phyloP scores from a whole-genome alignment of 1,140 invertebrate species.

The Latrodectus geometricus region DNA sequence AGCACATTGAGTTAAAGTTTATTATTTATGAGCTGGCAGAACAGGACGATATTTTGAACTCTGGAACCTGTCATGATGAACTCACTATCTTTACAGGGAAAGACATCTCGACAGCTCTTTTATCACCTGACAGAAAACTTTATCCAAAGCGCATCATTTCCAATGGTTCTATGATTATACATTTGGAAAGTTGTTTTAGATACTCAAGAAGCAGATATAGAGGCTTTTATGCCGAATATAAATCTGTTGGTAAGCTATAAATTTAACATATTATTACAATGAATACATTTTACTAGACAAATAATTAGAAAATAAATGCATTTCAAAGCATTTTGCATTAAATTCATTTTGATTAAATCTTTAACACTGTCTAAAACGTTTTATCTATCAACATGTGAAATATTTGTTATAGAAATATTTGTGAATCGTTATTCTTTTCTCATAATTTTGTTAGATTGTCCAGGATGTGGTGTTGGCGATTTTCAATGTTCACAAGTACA shows the following conservation, averaged over 20 bases:
- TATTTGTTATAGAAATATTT: no score
- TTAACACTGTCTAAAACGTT: no score
- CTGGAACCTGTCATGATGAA: conserved; percentile 61
- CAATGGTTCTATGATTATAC: conserved; percentile 63
- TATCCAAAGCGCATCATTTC: conserved; percentile 65
- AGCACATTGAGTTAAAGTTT: conserved; percentile 64
- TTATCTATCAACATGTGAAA: no score
- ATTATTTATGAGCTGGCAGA: conserved; percentile 64
- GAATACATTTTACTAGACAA: no score
- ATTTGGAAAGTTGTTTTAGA: conserved; percentile 64
- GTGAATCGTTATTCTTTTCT: no score
- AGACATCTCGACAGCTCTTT: conserved; percentile 35
- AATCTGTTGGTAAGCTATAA: conserved; percentile 63
- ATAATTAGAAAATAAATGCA: no score
- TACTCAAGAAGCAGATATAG: conserved; percentile 64
- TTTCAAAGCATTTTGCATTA: no score
- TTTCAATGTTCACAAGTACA: conserved; percentile 62
- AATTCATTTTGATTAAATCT: no score
- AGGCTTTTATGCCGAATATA: conserved; percentile 63
- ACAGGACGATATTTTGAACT: conserved; percentile 34
- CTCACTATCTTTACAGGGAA: conserved; percentile 62
- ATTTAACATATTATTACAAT: no score
- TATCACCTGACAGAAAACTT: conserved; percentile 51
- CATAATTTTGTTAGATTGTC: conserved; percentile 62
- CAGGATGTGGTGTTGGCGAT: conserved; percentile 66